phyloP scores from a whole-genome alignment of 1,140 invertebrate species.

The Parasteatoda tepidariorum region DNA sequence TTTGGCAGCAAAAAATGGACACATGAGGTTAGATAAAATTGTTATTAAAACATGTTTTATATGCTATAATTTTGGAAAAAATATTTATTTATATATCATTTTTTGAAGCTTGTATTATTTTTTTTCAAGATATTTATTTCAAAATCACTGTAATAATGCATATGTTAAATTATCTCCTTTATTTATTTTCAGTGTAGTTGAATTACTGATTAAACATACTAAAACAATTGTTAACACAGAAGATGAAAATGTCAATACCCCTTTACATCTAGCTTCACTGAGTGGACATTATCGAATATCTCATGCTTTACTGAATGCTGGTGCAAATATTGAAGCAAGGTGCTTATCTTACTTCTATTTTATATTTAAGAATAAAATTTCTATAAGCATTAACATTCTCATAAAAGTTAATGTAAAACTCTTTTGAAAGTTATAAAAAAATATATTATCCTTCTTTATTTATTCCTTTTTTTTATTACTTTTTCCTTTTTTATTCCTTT shows the following conservation, averaged over 20 bases:
- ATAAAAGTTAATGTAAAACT: too few relatives aligned
- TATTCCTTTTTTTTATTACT: too few relatives aligned
- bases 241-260: constrained; percentile 68
- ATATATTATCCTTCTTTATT: too few relatives aligned
- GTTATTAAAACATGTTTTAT: background rate
- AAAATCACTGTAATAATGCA: too few relatives aligned
- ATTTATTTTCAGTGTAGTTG: constrained; percentile 65
- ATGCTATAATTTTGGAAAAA: background rate
- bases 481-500: too few relatives aligned
- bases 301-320: constrained; percentile 67
- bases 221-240: constrained; percentile 68
- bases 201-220: constrained; percentile 67
- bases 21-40: constrained; percentile 67
- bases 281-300: constrained; percentile 69
- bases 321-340: constrained; percentile 71
- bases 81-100: background rate
- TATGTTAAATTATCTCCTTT: too few relatives aligned
- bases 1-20: constrained; percentile 70
- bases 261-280: constrained; percentile 70
- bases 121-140: too few relatives aligned
- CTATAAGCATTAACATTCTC: too few relatives aligned
- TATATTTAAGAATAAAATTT: too few relatives aligned
- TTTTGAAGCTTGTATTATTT: background rate
- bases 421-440: too few relatives aligned
- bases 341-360: constrained; percentile 52